A percentile compares a stretch with the other conserved stretches of the same genome.
These are phyloP conservation scores for Caenorhabditis briggsae DNA, from an alignment of 1,140 invertebrate species.

Conservation along the genomic window DNA sequence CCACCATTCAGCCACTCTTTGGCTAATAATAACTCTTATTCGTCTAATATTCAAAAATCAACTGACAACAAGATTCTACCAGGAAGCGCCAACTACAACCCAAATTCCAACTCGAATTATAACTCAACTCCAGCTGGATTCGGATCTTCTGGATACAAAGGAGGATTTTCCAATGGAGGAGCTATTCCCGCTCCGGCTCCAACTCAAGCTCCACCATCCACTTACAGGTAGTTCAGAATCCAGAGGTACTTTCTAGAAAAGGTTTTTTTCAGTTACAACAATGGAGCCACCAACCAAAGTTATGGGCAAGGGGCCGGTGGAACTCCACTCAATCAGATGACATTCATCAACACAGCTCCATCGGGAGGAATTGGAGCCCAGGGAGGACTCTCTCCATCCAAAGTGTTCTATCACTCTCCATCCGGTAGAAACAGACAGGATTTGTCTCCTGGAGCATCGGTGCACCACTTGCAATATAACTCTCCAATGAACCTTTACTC, in stretches of 20 bases:
- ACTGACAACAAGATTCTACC: slow-evolving; percentile 23
- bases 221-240: not conserved
- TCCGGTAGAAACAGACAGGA: slow-evolving; percentile 64
- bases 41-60: not conserved
- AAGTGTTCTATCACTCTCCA: slow-evolving; percentile 61
- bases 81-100: slow-evolving; percentile 37
- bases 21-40: not conserved
- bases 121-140: slow-evolving; percentile 48
- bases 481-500: slow-evolving; percentile 72
- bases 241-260: not conserved
- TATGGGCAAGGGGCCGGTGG: slow-evolving; percentile 60
- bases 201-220: slow-evolving; percentile 27
- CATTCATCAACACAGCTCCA: slow-evolving; percentile 59
- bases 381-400: slow-evolving; percentile 20
- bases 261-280: slow-evolving; percentile 52
- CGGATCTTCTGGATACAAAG: not conserved
- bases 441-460: slow-evolving; percentile 67
- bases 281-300: slow-evolving; percentile 34
- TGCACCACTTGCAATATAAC: slow-evolving; percentile 72
- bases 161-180: slow-evolving; percentile 35
- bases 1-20: slow-evolving; percentile 8
- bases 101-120: not conserved
- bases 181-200: slow-evolving; percentile 33
- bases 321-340: slow-evolving; percentile 58
- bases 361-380: slow-evolving; percentile 7